These are phyloP conservation scores for Melanotaenia parkinsoni DNA, from an alignment of 2,797 vertebrate species.

Conservation along the genomic window DNA sequence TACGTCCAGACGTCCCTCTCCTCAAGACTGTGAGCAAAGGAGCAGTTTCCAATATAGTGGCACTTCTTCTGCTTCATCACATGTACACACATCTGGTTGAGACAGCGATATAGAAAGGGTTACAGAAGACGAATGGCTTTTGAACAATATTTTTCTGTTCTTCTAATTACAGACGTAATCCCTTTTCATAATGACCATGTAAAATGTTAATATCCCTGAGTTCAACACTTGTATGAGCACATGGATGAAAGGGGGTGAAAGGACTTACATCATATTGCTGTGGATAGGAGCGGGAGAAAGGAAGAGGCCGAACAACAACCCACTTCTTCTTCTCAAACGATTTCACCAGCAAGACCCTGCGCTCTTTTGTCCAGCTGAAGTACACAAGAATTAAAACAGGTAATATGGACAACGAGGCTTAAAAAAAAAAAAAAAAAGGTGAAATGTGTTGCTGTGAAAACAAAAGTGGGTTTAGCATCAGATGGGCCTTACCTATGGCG, in stretches of 20 bases:
- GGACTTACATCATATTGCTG: conserved; percentile 96
- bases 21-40: conserved; percentile 97
- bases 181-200: not conserved
- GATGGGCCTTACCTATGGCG: conserved; percentile 88
- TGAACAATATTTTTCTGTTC: not conserved
- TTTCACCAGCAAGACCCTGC: conserved; percentile 94
- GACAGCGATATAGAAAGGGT: not conserved
- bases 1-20: conserved; percentile 98
- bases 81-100: conserved; percentile 93
- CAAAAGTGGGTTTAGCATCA: accelerated
- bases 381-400: conserved; percentile 2
- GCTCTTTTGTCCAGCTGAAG: conserved; percentile 95
- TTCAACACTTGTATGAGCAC: not conserved
- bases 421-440: not conserved
- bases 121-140: not conserved
- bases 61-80: conserved; percentile 98
- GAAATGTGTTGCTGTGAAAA: not conserved
- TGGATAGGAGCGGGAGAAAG: conserved; percentile 95
- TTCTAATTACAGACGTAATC: not conserved
- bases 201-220: not conserved
- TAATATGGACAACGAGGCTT: not conserved
- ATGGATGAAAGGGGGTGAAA: too few relatives aligned
- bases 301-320: conserved; percentile 95
- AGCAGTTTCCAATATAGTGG: conserved; percentile 98
- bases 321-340: conserved; percentile 98